phyloP scores from a whole-genome alignment of 2,113 vertebrate genomes.

The Ornithorhynchus anatinus region DNA sequence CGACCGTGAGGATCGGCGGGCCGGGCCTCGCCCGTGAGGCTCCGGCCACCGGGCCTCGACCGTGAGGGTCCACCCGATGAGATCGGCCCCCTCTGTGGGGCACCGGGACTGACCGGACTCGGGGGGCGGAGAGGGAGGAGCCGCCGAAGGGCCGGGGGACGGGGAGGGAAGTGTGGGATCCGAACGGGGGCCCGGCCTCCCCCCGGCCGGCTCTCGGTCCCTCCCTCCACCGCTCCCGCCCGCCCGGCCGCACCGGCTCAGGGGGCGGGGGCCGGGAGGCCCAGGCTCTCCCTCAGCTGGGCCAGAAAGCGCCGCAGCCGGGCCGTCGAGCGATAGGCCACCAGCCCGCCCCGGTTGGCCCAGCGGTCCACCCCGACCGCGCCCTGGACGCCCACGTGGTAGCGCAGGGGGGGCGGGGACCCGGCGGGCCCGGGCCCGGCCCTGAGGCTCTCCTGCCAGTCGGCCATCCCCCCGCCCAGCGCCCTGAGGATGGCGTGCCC shows the following conservation, averaged over 20 bases:
- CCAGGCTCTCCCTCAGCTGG: constrained; percentile 19
- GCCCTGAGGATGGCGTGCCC: constrained; percentile 82
- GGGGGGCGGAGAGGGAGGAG: background rate
- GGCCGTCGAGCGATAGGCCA: constrained; percentile 68
- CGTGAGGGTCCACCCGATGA: background rate
- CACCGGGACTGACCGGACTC: no score
- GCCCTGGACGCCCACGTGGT: constrained; percentile 66
- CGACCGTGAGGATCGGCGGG: background rate
- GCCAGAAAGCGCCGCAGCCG: constrained; percentile 43
- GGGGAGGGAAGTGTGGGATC: background rate
- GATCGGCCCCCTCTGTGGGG: background rate
- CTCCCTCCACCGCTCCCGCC: background rate
- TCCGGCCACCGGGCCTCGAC: background rate
- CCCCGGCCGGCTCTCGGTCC: background rate
- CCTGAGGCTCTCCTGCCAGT: constrained; percentile 69
- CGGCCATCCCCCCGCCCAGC: constrained; percentile 81
- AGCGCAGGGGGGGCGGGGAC: constrained; percentile 71
- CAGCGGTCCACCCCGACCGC: constrained; percentile 76
- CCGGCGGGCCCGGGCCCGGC: background rate
- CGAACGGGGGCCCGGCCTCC: background rate
- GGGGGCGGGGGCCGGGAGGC: background rate
- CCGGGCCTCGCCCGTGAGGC: background rate
- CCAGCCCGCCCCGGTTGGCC: constrained; percentile 83
- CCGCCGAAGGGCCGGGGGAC: background rate
- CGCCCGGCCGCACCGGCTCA: background rate